Evolutionary conservation across 1,140 invertebrate species (phyloP).

Genomic region (Dendroctonus ponderosae): DNA sequence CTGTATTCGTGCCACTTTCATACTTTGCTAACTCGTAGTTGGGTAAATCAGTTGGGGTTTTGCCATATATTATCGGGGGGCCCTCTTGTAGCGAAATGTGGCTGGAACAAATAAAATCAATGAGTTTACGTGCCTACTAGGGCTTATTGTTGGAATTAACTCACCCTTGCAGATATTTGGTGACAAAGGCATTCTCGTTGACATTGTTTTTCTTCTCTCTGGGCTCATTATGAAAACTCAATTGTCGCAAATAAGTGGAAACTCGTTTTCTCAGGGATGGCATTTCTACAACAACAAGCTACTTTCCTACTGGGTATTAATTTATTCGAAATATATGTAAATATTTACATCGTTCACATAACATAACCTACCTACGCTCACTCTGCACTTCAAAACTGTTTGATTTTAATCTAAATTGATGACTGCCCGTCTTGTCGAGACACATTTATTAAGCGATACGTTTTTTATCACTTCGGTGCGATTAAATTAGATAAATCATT

Average conservation of each 20-base stretch:
- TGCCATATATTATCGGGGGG: conserved; percentile 63
- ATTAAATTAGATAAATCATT: too few relatives aligned
- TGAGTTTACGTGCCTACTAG: neutral
- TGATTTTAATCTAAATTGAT: conserved; percentile 10
- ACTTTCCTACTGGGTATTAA: neutral
- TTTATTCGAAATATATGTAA: conserved; percentile 11
- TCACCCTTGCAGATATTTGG: conserved; percentile 73
- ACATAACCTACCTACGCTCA: conserved; percentile 24
- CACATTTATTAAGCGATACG: too few relatives aligned
- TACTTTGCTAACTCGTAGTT: conserved; percentile 57
- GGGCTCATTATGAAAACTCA: conserved; percentile 66
- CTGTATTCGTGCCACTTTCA: conserved; percentile 54
- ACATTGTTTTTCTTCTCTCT: conserved; percentile 55
- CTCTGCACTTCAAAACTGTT: neutral
- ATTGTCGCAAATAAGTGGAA: conserved; percentile 70
- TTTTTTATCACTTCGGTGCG: too few relatives aligned
- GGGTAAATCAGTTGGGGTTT: conserved; percentile 65
- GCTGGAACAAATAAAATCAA: conserved; percentile 26
- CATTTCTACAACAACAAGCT: conserved; percentile 52
- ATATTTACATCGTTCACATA: conserved; percentile 18
- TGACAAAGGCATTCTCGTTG: conserved; percentile 67
- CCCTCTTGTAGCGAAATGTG: conserved; percentile 51
- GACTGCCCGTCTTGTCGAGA: neutral
- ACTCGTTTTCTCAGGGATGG: conserved; percentile 72
- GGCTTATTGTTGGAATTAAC: conserved; percentile 27